A percentile compares a stretch with the other conserved stretches of the same genome.
phyloP scores from a whole-genome alignment of 2,797 vertebrate species.

The Tamandua tetradactyla region DNA sequence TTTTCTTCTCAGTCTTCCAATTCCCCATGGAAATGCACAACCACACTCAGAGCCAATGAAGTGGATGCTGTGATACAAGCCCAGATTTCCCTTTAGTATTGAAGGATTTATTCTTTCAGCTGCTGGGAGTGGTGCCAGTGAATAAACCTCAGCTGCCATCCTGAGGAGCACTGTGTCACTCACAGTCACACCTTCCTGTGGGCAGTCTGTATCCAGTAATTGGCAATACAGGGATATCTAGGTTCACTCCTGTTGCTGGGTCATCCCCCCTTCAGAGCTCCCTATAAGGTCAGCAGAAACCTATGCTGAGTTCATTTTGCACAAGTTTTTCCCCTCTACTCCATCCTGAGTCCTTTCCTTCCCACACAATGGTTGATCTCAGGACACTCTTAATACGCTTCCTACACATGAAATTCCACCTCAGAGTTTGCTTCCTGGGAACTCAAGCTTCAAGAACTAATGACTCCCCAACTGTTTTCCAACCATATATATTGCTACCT shows the following conservation, averaged over 20 bases:
- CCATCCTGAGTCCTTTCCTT: too few species aligned
- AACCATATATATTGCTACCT: neutral
- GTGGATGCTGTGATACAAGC: neutral
- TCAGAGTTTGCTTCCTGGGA: neutral
- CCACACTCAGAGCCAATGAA: neutral
- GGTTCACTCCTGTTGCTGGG: neutral
- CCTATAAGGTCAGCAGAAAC: neutral
- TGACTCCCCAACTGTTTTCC: neutral
- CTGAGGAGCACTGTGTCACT: neutral
- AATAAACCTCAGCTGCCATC: neutral
- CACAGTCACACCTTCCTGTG: neutral
- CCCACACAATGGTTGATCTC: neutral
- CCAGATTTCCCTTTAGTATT: neutral
- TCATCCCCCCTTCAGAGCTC: neutral
- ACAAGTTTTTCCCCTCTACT: fast-evolving
- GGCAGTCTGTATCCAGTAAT: too few species aligned
- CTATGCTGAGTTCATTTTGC: fast-evolving
- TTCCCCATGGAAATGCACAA: neutral
- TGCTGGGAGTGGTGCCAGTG: too few species aligned
- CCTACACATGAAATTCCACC: neutral
- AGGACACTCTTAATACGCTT: neutral
- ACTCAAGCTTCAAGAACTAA: neutral
- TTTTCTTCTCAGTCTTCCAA: neutral
- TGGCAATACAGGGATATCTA: neutral
- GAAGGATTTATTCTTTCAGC: too few species aligned